Evolutionary conservation across 2,888 invertebrate species (phyloP), one percentile per base, ranked within the genome.

Genomic region (Boloria euphrosyne): DNA sequence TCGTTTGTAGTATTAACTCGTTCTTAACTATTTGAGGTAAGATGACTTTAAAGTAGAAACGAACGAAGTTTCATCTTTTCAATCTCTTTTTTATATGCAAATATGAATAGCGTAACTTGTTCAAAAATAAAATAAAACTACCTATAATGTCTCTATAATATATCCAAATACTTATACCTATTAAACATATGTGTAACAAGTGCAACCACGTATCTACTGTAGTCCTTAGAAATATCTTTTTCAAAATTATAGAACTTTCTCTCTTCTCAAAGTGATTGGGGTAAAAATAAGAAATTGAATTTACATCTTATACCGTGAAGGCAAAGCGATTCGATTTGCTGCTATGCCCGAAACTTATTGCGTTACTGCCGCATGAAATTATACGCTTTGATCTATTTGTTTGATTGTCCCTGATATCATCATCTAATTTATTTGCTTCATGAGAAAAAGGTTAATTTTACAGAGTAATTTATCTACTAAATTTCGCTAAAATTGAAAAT

Each of bases 241-340:
- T 83, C 81, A 78, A 82, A 74, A 75, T 58, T 49, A 49, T 17
- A 59, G 31, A 59, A 50, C 27, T 47, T 17, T 59, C 22, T 22
- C 22, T 22, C 22, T 22, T 22, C 14, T 38, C 49, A 50, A 59
- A 50, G 59, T 55, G 64, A 49, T 44, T 58, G 58, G 58, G 51
- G 58, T 63, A 27, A 17, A 31, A 50, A 62, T 55, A 60, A 81
- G 77, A 83, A 85, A 86, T 86, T 82, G 81, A 85, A 83, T 85
- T 86, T 83, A 77, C 74, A 77, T 70, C 78, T 84, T 84, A n/a
- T n/a, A 59, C 79, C 80, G 86, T 86, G 83, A 82, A 81, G 79
- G 77, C 85, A 83, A 81, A 76, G 69, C 76, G 80, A 90, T 88
- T 86, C 86, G 83, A 91, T 91, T 90, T 89, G 74, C 80, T 85